These are phyloP conservation scores for Telmatherina bonti DNA, from an alignment of 2,797 vertebrate genomes.

Conservation along the genomic window DNA sequence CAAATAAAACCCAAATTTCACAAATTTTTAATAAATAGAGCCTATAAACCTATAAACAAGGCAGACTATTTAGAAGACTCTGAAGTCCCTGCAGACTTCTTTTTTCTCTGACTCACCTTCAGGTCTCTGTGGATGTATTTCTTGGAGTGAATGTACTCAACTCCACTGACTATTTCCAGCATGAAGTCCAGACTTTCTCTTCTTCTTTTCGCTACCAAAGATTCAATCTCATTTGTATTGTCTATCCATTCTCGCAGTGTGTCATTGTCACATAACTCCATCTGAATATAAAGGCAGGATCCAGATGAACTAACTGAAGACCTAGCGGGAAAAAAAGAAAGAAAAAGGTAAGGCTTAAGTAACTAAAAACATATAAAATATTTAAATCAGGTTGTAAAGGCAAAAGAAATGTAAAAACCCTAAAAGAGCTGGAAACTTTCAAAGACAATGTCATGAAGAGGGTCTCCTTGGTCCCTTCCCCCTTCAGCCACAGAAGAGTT, in stretches of 20 bases:
- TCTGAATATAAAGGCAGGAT: constrained; percentile 87
- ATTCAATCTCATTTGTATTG: accelerated
- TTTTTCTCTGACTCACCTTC: constrained; percentile 80
- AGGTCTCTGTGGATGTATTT: constrained; percentile 89
- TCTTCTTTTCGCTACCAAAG: constrained; percentile 20
- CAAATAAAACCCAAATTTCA: too few relatives aligned
- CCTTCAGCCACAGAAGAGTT: background rate
- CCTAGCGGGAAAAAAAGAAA: constrained; percentile 45
- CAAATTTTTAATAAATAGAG: too few relatives aligned
- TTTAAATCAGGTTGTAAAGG: background rate
- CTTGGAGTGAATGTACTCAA: constrained; percentile 84
- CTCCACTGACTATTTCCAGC: constrained; percentile 83
- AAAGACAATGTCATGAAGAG: too few relatives aligned
- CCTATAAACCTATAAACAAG: too few relatives aligned
- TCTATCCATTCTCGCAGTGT: constrained; percentile 83
- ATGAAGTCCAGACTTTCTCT: constrained; percentile 66
- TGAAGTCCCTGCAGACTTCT: background rate
- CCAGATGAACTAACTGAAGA: accelerated
- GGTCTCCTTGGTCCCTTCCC: background rate
- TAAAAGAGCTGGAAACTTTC: too few relatives aligned
- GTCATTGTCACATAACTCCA: constrained; percentile 87
- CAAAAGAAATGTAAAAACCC: background rate
- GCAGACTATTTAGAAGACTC: too few relatives aligned
- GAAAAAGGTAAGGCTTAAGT: background rate
- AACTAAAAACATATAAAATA: background rate